Conservation (phyloP, 1,140 invertebrate species). For the Harlomillsia oculata region DNA sequence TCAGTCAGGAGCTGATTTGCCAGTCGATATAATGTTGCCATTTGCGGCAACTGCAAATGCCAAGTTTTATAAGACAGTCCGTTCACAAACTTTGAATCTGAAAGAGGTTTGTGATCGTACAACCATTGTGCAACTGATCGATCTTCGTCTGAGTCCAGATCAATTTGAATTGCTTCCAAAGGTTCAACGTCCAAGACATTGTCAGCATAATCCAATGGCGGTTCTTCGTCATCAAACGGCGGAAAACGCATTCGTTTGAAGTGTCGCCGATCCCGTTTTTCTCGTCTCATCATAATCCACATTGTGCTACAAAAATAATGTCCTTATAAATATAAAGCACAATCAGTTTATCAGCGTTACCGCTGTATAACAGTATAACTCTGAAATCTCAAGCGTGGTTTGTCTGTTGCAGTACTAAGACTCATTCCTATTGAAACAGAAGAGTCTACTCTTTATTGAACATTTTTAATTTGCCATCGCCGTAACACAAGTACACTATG, state of each 20-base stretch:
- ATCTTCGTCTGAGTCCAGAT: constrained; percentile 94
- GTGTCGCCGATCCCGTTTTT: constrained; percentile 95
- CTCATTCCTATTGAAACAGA: neutral
- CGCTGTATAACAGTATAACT: no score
- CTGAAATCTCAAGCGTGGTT: no score
- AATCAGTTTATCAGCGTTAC: no score
- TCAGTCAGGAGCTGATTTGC: constrained; percentile 98
- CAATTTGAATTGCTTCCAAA: constrained; percentile 97
- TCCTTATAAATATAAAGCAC: no score
- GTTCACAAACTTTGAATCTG: constrained; percentile 86
- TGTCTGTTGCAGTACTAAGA: no score
- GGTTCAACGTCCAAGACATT: constrained; percentile 99
- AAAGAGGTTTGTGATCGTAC: constrained; percentile 94
- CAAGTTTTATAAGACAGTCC: constrained; percentile 93
- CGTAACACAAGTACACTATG: no score
- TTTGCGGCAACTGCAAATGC: constrained; percentile 89
- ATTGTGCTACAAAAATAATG: constrained; percentile 75
- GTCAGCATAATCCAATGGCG: constrained; percentile 97
- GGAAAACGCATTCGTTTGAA: constrained; percentile 99
- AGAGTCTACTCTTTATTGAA: neutral
- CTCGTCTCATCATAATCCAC: constrained; percentile 99
- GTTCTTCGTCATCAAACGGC: constrained; percentile 99
- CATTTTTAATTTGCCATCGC: constrained; percentile 1
- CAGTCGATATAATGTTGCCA: constrained; percentile 93
- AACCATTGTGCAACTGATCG: constrained; percentile 86